Percentiles rank a stretch among this genome's conserved stretches.
These are phyloP conservation scores for Peromyscus attwateri DNA, from an alignment of 2,797 vertebrate genomes.

Conservation along the genomic window DNA sequence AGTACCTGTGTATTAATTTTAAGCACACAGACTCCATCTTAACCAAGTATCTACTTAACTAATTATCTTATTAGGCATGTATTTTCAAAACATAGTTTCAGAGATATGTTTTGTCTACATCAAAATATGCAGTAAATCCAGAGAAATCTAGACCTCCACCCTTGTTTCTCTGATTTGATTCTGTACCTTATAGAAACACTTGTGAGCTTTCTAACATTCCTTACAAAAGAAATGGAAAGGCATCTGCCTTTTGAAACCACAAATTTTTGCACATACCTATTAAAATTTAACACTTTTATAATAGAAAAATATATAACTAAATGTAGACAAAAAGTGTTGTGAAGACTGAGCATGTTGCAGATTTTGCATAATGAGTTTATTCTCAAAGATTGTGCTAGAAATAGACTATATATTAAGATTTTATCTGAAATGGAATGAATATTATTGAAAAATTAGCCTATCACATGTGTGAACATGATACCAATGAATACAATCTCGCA, in stretches of 20 bases:
- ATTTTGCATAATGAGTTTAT: neutral
- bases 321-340: neutral
- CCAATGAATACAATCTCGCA: neutral
- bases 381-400: neutral
- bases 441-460: neutral
- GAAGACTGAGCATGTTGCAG: neutral
- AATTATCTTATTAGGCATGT: neutral
- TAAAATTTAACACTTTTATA: neutral
- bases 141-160: neutral
- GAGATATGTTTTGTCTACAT: neutral
- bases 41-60: neutral
- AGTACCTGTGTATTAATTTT: slow-evolving; percentile 31
- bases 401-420: neutral
- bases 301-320: neutral
- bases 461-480: neutral
- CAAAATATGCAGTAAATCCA: neutral
- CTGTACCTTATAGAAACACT: neutral
- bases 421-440: neutral
- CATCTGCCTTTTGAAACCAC: neutral
- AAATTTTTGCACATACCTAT: neutral
- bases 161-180: neutral
- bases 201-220: neutral
- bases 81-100: slow-evolving; percentile 46
- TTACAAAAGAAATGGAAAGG: neutral
- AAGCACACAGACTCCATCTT: neutral